phyloP scores from a whole-genome alignment of 2,113 vertebrate species.

The Ranitomeya imitator region DNA sequence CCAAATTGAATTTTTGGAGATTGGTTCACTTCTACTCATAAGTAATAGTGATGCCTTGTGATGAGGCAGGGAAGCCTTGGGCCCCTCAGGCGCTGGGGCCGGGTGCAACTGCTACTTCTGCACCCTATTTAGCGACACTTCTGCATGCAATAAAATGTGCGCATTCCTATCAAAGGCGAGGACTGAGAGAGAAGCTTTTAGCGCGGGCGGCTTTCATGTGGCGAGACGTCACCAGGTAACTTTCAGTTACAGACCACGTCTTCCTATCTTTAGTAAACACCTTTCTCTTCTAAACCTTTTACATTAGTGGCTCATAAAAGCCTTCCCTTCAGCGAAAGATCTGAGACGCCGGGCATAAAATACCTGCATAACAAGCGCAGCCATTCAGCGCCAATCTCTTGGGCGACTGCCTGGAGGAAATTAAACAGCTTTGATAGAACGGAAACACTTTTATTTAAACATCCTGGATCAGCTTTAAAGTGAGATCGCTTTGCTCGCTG shows the following conservation, averaged over 20 bases:
- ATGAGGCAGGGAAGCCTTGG: too few species aligned
- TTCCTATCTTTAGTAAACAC: conserved; percentile 25
- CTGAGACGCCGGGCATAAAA: conserved; percentile 13
- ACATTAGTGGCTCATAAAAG: conserved; percentile 42
- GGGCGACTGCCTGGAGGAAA: conserved; percentile 39
- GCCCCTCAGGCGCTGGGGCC: background rate
- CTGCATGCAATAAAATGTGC: background rate
- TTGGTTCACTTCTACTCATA: too few species aligned
- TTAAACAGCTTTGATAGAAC: conserved; percentile 49
- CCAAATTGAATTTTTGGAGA: too few species aligned
- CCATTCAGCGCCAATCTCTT: conserved; percentile 22
- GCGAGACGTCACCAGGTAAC: background rate
- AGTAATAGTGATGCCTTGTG: too few species aligned
- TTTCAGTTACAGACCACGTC: background rate
- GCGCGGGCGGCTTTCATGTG: background rate
- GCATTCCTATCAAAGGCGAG: background rate
- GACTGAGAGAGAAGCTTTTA: background rate
- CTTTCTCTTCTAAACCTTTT: conserved; percentile 17
- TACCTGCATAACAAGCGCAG: conserved; percentile 30
- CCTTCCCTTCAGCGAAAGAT: conserved; percentile 21
- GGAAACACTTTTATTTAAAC: conserved; percentile 47
- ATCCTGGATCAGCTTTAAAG: conserved; percentile 41
- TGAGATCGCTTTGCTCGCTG: conserved; percentile 5
- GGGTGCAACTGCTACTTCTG: background rate
- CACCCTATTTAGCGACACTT: background rate